Conservation (phyloP, 2,888 invertebrate species). For the Nomada flava region DNA sequence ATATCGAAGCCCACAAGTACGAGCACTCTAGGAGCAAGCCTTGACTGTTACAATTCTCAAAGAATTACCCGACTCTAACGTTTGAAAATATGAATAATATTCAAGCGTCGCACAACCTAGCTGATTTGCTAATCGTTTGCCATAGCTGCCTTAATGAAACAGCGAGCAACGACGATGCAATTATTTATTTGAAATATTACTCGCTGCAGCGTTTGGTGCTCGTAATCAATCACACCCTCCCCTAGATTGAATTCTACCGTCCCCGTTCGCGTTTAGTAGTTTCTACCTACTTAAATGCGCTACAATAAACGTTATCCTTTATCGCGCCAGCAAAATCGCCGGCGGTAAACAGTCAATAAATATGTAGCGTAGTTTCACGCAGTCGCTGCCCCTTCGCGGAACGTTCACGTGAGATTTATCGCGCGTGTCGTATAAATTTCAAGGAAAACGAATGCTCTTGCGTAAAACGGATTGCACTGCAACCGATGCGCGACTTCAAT, state of each 20-base stretch:
- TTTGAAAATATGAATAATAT: slow-evolving; percentile 16
- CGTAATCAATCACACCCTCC: slow-evolving; percentile 33
- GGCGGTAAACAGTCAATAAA: slow-evolving; percentile 58
- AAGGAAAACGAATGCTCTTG: not conserved
- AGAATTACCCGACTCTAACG: not conserved
- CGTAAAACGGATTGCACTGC: slow-evolving; percentile 1
- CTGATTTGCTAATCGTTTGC: slow-evolving; percentile 25
- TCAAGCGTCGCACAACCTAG: not conserved
- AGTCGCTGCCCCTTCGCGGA: slow-evolving; percentile 13
- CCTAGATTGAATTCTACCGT: slow-evolving; percentile 17
- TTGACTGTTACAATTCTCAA: not conserved
- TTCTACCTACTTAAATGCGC: slow-evolving; percentile 35
- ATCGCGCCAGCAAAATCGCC: slow-evolving; percentile 28
- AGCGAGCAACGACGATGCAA: slow-evolving; percentile 29
- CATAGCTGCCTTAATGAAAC: slow-evolving; percentile 43
- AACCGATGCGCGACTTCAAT: not conserved
- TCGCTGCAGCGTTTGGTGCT: slow-evolving; percentile 5
- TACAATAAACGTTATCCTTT: slow-evolving; percentile 46
- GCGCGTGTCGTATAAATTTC: slow-evolving; percentile 17
- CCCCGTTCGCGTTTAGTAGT: slow-evolving; percentile 46
- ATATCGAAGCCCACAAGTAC: not conserved
- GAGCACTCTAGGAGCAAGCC: not conserved
- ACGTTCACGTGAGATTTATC: slow-evolving; percentile 24
- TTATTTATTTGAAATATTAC: slow-evolving; percentile 51
- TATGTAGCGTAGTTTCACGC: slow-evolving; percentile 24